Evolutionary conservation across 2,113 vertebrate species (phyloP).

Genomic region (Oncorhynchus keta): DNA sequence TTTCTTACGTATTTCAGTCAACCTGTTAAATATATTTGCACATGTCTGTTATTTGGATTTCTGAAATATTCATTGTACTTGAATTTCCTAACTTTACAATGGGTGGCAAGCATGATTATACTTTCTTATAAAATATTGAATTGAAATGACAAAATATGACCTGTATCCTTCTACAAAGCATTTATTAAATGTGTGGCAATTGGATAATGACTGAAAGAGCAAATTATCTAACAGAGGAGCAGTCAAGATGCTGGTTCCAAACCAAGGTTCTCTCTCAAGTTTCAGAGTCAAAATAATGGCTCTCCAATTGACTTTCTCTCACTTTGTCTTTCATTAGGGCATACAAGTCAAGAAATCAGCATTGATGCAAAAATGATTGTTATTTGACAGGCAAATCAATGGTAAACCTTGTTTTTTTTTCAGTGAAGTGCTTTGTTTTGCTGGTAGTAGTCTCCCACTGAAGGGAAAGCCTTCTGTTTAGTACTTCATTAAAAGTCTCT

Average conservation of each 20-base stretch:
- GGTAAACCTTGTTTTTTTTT: slow-evolving; percentile 57
- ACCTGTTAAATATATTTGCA: background rate
- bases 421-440: slow-evolving; percentile 60
- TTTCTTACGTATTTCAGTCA: background rate
- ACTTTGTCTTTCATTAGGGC: slow-evolving; percentile 54
- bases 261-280: slow-evolving; percentile 13
- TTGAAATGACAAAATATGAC: too few relatives aligned
- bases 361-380: slow-evolving; percentile 64
- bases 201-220: background rate
- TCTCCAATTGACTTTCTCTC: slow-evolving; percentile 68
- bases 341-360: slow-evolving; percentile 67
- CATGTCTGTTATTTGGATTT: too few relatives aligned
- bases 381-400: slow-evolving; percentile 75
- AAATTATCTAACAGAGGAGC: background rate
- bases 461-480: slow-evolving; percentile 78
- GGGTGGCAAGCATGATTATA: background rate
- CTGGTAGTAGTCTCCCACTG: slow-evolving; percentile 61
- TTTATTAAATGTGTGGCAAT: background rate
- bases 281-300: slow-evolving; percentile 37
- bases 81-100: too few relatives aligned
- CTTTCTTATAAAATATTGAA: background rate
- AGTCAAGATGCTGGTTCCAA: slow-evolving; percentile 1
- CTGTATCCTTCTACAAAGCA: too few relatives aligned
- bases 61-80: too few relatives aligned
- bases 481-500: slow-evolving; percentile 89